phyloP scores from a whole-genome alignment of 1,140 invertebrate genomes.

The Pogonus chalceus region DNA sequence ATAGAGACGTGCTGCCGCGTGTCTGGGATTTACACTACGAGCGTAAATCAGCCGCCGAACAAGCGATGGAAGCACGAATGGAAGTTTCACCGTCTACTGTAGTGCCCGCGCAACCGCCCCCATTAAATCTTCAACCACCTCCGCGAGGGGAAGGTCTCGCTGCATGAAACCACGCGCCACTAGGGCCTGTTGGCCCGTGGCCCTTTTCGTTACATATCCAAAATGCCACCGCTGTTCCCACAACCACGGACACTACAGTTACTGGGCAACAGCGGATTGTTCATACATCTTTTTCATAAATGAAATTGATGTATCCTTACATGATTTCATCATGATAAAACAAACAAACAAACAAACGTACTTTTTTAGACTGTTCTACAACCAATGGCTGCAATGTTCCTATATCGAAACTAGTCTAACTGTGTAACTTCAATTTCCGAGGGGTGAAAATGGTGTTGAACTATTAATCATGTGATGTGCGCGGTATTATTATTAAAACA shows the following conservation, averaged over 20 bases:
- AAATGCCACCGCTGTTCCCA: neutral
- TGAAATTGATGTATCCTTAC: too few species aligned
- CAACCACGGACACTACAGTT: neutral
- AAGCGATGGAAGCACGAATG: conserved; percentile 4
- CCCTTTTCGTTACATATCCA: neutral
- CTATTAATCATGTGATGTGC: too few species aligned
- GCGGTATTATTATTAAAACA: neutral
- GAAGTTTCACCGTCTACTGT: conserved; percentile 11
- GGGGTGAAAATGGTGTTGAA: neutral
- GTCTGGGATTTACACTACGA: conserved; percentile 37
- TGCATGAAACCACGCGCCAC: conserved; percentile 30
- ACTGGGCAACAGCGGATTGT: neutral
- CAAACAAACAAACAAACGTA: neutral
- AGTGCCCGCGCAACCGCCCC: conserved; percentile 20
- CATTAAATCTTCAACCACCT: conserved; percentile 34
- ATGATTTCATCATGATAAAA: neutral
- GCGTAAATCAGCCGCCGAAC: conserved; percentile 28
- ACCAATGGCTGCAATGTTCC: conserved; percentile 18
- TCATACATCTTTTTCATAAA: too few species aligned
- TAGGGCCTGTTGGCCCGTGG: conserved; percentile 8
- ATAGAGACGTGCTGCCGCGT: conserved; percentile 34
- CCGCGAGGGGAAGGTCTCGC: conserved; percentile 40
- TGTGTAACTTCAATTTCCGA: neutral
- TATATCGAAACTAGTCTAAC: conserved; percentile 24
- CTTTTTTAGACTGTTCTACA: neutral